Percentiles rank a stretch among this genome's conserved stretches.
Conservation (phyloP, 2,113 vertebrate species). For the Typhlomys cinereus region DNA sequence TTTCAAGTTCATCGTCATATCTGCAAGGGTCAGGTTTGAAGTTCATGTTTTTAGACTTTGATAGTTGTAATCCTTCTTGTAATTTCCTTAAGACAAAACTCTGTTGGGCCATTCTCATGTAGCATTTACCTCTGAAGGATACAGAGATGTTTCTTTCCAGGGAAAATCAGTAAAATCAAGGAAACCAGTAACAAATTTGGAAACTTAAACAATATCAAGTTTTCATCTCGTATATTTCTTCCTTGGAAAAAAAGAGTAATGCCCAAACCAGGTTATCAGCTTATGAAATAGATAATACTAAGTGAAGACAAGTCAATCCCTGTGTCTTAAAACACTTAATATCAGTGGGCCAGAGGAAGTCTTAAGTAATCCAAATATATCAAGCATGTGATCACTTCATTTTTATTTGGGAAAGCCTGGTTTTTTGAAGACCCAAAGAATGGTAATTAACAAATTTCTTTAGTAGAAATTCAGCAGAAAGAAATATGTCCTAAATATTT, state of each 20-base stretch:
- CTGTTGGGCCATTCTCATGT: neutral
- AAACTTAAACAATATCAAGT: neutral
- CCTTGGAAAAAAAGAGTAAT: neutral
- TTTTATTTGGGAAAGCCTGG: neutral
- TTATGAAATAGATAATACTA: neutral
- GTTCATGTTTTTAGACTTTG: neutral
- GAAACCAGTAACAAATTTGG: neutral
- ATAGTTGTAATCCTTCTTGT: no score
- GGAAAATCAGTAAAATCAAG: neutral
- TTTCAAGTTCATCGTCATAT: neutral
- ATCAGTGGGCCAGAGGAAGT: neutral
- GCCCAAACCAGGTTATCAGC: neutral
- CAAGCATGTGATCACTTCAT: neutral
- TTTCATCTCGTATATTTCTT: neutral
- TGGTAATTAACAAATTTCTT: neutral
- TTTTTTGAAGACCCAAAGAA: neutral
- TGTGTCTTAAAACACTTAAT: fast-evolving
- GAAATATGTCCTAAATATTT: neutral
- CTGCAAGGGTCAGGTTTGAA: neutral
- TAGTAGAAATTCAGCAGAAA: neutral
- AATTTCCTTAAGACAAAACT: neutral
- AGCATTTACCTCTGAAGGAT: neutral
- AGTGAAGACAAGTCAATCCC: neutral
- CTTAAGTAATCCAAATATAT: neutral
- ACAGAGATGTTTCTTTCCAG: neutral